Conservation (phyloP, 2,113 vertebrate species). For the Tragelaphus imberbis region DNA sequence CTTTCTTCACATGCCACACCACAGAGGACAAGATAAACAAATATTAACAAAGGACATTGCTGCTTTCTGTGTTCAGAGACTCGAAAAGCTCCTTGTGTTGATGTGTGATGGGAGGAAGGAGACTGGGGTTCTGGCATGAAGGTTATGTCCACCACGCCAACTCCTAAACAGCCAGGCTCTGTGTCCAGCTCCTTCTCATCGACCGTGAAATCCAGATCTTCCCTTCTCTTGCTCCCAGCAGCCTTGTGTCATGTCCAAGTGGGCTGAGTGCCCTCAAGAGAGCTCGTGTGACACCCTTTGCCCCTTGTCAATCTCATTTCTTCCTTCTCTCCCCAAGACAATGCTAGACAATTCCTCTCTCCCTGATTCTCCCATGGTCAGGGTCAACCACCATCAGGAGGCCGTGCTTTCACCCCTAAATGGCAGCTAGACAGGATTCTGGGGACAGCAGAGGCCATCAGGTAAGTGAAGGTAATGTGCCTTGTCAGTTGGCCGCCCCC, state of each 20-base stretch:
- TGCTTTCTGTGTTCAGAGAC: not conserved
- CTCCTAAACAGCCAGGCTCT: not conserved
- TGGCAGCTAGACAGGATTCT: not conserved
- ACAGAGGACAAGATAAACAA: not conserved
- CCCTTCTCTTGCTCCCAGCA: not conserved
- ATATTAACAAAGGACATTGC: not conserved
- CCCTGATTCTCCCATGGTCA: rapidly evolving
- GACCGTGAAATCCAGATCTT: not conserved
- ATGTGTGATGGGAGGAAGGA: not conserved
- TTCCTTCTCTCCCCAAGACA: not conserved
- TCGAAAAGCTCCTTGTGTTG: not conserved
- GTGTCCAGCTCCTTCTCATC: not conserved
- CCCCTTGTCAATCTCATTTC: not conserved
- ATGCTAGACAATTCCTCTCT: not conserved
- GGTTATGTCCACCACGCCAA: no score
- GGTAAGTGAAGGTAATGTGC: not conserved
- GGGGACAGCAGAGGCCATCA: not conserved
- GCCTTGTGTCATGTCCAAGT: not conserved
- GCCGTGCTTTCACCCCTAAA: not conserved
- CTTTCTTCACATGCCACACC: not conserved
- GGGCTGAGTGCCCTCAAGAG: not conserved
- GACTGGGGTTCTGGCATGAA: not conserved
- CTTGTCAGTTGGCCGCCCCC: not conserved
- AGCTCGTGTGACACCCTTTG: not conserved
- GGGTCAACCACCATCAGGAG: not conserved